Evolutionary conservation across 2,113 vertebrate species (phyloP).

Genomic region (Pogonocichla stellata): DNA sequence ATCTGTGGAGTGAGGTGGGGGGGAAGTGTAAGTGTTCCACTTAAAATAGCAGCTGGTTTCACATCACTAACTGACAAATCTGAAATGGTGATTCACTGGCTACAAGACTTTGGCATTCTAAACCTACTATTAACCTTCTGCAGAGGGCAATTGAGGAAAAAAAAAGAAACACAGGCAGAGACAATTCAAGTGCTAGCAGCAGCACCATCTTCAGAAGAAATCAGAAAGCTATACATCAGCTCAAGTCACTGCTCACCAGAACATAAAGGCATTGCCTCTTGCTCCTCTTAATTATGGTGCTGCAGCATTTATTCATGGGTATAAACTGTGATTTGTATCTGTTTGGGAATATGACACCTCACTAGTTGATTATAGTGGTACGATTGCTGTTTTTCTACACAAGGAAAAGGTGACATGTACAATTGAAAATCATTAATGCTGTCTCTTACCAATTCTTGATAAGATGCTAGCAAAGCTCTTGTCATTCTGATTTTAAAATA

Average conservation of each 20-base stretch:
- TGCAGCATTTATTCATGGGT: background rate
- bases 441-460: background rate
- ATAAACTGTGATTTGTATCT: conserved; percentile 15
- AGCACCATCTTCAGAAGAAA: conserved; percentile 4
- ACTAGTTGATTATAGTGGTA: background rate
- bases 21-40: background rate
- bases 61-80: conserved; percentile 44
- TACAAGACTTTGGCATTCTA: conserved; percentile 41
- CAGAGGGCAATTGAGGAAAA: conserved; percentile 14
- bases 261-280: conserved; percentile 23
- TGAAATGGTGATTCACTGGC: conserved; percentile 38
- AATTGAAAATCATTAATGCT: background rate
- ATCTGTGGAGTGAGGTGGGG: background rate
- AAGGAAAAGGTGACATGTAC: background rate
- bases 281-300: conserved; percentile 15
- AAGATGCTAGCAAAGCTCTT: background rate
- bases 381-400: background rate
- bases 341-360: background rate
- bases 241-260: background rate
- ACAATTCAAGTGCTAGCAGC: background rate
- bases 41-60: conserved; percentile 53
- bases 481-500: background rate
- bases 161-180: background rate
- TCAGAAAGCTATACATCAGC: conserved; percentile 5
- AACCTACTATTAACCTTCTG: conserved; percentile 53